These are phyloP conservation scores for Agrypnus murinus DNA, from an alignment of 2,888 invertebrate genomes.

Conservation along the genomic window DNA sequence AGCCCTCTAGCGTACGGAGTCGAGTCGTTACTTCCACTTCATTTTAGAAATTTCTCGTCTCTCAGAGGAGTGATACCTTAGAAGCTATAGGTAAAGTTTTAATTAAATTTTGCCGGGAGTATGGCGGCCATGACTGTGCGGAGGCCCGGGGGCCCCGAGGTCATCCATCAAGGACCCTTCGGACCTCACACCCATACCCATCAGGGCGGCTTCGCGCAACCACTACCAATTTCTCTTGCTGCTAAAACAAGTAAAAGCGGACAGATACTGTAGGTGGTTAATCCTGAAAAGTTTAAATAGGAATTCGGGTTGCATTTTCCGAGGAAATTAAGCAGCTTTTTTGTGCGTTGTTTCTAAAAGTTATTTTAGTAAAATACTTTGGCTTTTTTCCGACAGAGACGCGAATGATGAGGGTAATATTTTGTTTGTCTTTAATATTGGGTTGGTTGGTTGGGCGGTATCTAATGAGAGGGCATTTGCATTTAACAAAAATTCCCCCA, in stretches of 20 bases:
- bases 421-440: slow-evolving; percentile 22
- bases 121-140: slow-evolving; percentile 46
- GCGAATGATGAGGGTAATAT: slow-evolving; percentile 44
- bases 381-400: slow-evolving; percentile 30
- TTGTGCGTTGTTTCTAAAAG: slow-evolving; percentile 33
- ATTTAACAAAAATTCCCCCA: too few relatives aligned
- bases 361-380: slow-evolving; percentile 33
- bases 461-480: neutral
- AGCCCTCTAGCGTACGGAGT: neutral
- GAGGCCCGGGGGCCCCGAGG: slow-evolving; percentile 65
- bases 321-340: slow-evolving; percentile 44
- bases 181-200: slow-evolving; percentile 54
- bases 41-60: slow-evolving; percentile 42
- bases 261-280: slow-evolving; percentile 47
- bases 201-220: slow-evolving; percentile 46
- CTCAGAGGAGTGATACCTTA: slow-evolving; percentile 63
- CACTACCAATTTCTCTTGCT: slow-evolving; percentile 51
- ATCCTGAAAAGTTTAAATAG: slow-evolving; percentile 50
- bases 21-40: slow-evolving; percentile 28
- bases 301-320: slow-evolving; percentile 43
- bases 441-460: neutral
- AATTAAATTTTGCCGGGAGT: slow-evolving; percentile 59
- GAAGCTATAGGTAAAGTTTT: slow-evolving; percentile 62
- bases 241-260: slow-evolving; percentile 46
- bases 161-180: slow-evolving; percentile 71